phyloP scores from a whole-genome alignment of 1,140 invertebrate species.

The Harpegnathos saltator region DNA sequence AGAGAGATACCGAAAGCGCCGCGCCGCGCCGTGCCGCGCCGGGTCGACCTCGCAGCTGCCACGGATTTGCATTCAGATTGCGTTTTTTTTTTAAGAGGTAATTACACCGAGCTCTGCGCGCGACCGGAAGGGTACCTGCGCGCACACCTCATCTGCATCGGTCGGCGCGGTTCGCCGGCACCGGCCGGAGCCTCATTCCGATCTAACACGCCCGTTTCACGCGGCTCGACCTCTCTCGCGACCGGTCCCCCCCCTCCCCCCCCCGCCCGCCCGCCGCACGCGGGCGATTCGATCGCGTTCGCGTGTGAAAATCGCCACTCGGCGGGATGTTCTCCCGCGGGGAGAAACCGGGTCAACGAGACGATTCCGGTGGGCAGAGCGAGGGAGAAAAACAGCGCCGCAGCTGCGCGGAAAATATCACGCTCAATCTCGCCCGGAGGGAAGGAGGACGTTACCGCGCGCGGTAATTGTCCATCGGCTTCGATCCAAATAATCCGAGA shows the following conservation, averaged over 20 bases:
- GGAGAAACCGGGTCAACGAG: background rate
- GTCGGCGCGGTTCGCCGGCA: background rate
- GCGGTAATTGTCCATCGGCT: too few species aligned
- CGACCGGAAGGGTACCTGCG: conserved; percentile 34
- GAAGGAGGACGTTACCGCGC: too few species aligned
- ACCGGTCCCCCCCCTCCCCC: background rate
- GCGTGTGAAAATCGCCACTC: conserved; percentile 7
- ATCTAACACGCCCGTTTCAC: conserved; percentile 43
- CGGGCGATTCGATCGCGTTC: background rate
- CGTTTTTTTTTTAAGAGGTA: conserved; percentile 78
- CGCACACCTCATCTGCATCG: conserved; percentile 66
- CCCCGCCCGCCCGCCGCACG: too few species aligned
- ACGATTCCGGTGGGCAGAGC: background rate
- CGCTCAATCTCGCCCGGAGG: too few species aligned
- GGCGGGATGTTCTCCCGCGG: background rate
- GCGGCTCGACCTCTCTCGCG: background rate
- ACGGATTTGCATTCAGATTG: conserved; percentile 83
- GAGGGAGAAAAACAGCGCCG: too few species aligned
- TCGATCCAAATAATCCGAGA: too few species aligned
- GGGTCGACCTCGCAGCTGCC: conserved; percentile 79
- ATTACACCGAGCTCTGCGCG: conserved; percentile 68
- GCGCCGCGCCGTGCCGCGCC: too few species aligned
- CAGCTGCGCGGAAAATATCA: too few species aligned
- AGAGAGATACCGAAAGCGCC: conserved; percentile 76
- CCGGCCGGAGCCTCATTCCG: background rate